Conservation (phyloP, 2,113 vertebrate genomes). For the Calidris pygmaea region DNA sequence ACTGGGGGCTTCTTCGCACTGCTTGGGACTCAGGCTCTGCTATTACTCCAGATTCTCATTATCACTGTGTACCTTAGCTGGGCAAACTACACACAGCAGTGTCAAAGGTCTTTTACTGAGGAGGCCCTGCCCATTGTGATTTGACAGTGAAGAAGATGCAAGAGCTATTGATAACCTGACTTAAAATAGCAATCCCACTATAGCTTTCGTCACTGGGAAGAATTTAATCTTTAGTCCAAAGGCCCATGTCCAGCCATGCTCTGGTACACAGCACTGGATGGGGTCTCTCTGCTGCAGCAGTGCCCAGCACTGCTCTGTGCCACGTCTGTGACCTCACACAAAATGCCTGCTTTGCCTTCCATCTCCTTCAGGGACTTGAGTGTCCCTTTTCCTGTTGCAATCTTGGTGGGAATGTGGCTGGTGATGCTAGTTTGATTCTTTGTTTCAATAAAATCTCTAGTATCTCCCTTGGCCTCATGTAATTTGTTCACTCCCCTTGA, state of each 20-base stretch:
- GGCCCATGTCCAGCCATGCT: neutral
- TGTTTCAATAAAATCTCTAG: neutral
- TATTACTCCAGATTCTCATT: conserved; percentile 56
- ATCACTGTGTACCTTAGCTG: neutral
- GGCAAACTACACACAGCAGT: rapidly evolving
- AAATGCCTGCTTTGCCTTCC: neutral
- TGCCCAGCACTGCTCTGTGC: neutral
- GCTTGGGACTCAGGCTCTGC: conserved; percentile 28
- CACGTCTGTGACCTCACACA: neutral
- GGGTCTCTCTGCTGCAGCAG: rapidly evolving
- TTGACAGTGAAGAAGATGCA: neutral
- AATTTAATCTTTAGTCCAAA: neutral
- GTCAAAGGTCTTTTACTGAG: neutral
- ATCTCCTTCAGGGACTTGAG: rapidly evolving
- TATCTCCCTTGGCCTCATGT: neutral
- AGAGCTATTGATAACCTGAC: neutral
- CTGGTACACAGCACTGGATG: neutral
- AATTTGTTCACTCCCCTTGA: neutral
- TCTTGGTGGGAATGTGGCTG: neutral
- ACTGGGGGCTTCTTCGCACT: conserved; percentile 60
- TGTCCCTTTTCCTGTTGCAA: neutral
- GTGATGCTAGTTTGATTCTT: neutral
- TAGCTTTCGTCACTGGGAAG: neutral
- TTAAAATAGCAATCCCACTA: neutral
- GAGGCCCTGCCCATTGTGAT: neutral